These are phyloP conservation scores for Dysmachus trigonus DNA, from an alignment of 2,888 invertebrate species.

Conservation along the genomic window DNA sequence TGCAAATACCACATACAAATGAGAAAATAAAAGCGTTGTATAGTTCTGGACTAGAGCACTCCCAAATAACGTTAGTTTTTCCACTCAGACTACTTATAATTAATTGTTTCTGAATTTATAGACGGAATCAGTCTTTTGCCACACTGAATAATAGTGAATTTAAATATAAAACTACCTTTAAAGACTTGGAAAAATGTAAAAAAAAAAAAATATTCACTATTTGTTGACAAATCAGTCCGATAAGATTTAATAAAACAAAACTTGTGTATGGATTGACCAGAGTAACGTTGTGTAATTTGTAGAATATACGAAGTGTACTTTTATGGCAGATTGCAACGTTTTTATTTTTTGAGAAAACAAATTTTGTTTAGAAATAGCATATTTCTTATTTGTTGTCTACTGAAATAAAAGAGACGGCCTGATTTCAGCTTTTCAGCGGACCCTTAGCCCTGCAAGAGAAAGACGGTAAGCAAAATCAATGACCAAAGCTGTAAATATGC, in stretches of 20 bases:
- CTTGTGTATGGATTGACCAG: background rate
- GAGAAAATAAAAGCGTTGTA: no score
- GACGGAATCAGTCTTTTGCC: no score
- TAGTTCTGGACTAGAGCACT: no score
- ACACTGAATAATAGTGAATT: no score
- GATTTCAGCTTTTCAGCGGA: constrained; percentile 64
- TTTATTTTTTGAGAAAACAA: constrained; percentile 34
- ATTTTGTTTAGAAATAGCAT: constrained; percentile 24
- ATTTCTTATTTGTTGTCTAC: constrained; percentile 44
- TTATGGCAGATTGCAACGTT: constrained; percentile 39
- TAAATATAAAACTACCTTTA: no score
- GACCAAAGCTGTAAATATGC: constrained; percentile 47
- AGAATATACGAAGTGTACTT: background rate
- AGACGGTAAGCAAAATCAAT: background rate
- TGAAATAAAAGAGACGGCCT: constrained; percentile 56
- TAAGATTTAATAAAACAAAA: background rate
- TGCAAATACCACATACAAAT: no score
- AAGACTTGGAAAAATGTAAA: no score
- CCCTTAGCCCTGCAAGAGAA: constrained; percentile 61
- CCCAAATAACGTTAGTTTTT: no score
- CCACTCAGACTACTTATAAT: no score
- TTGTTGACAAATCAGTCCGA: background rate
- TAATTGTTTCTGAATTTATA: no score
- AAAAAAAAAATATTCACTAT: background rate
- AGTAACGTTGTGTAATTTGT: background rate